phyloP scores from a whole-genome alignment of 1,140 invertebrate genomes.

The Apis dorsata region DNA sequence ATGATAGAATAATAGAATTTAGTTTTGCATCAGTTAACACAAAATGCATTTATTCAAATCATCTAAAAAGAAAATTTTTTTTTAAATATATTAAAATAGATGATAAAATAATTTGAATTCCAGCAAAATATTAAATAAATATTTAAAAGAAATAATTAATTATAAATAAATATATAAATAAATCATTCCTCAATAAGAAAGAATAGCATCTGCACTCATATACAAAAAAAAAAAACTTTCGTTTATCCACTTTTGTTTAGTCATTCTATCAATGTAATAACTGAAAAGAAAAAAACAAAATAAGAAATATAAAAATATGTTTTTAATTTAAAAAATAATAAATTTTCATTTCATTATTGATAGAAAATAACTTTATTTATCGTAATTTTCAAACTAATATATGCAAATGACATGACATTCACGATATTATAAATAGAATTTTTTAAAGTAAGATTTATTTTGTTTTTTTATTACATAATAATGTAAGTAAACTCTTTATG shows the following conservation, averaged over 20 bases:
- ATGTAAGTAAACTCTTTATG: slow-evolving; percentile 87
- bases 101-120: too few species aligned
- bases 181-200: slow-evolving; percentile 93
- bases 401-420: slow-evolving; percentile 93
- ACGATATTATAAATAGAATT: slow-evolving; percentile 86
- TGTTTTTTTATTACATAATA: slow-evolving; percentile 85
- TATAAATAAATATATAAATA: slow-evolving; percentile 17
- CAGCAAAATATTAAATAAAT: too few species aligned
- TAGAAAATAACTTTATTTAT: slow-evolving; percentile 74
- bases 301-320: neutral
- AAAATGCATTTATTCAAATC: slow-evolving; percentile 84
- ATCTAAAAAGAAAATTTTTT: slow-evolving; percentile 73
- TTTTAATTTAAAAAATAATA: neutral
- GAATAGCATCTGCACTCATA: slow-evolving; percentile 86
- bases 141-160: slow-evolving; percentile 43
- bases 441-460: slow-evolving; percentile 85
- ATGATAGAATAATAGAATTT: slow-evolving; percentile 92
- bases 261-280: slow-evolving; percentile 97
- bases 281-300: slow-evolving; percentile 77
- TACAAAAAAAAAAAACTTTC: slow-evolving; percentile 94
- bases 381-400: slow-evolving; percentile 95
- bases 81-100: too few species aligned
- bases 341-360: neutral
- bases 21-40: slow-evolving; percentile 89
- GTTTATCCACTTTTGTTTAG: slow-evolving; percentile 88